These are phyloP conservation scores for Cacajao melanocephalus DNA, from an alignment of 2,797 vertebrate genomes.

Conservation along the genomic window DNA sequence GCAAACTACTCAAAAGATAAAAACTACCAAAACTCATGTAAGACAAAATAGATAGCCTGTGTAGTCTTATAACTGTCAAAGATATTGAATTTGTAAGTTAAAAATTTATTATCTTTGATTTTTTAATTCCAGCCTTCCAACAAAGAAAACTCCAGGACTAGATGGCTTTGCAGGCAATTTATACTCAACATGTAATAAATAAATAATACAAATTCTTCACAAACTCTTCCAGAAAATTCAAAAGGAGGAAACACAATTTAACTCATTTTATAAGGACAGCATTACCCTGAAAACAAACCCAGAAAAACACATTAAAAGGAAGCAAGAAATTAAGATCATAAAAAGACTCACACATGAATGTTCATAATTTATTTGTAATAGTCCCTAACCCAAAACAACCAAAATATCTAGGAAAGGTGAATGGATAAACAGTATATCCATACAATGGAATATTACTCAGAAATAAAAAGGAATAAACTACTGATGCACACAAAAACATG, in stretches of 20 bases:
- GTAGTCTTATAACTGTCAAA: background rate
- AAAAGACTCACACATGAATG: background rate
- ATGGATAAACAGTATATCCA: background rate
- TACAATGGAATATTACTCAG: background rate
- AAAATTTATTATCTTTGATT: background rate
- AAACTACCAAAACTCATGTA: background rate
- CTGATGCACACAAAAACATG: background rate
- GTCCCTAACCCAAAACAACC: background rate
- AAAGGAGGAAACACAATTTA: background rate
- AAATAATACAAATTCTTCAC: background rate
- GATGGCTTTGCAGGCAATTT: background rate
- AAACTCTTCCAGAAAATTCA: background rate
- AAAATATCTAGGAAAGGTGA: background rate
- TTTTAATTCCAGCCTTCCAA: background rate
- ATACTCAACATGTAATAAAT: background rate
- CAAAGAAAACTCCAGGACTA: background rate
- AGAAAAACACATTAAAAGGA: background rate
- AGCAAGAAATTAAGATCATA: background rate
- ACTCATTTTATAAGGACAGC: background rate
- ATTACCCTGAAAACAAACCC: background rate
- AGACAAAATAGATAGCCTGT: background rate
- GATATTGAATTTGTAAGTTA: background rate
- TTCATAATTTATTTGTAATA: background rate
- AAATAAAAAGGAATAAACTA: background rate
- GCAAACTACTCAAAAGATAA: background rate